These are phyloP conservation scores for Dicentrarchus labrax DNA, from an alignment of 2,113 vertebrate species.

Conservation along the genomic window DNA sequence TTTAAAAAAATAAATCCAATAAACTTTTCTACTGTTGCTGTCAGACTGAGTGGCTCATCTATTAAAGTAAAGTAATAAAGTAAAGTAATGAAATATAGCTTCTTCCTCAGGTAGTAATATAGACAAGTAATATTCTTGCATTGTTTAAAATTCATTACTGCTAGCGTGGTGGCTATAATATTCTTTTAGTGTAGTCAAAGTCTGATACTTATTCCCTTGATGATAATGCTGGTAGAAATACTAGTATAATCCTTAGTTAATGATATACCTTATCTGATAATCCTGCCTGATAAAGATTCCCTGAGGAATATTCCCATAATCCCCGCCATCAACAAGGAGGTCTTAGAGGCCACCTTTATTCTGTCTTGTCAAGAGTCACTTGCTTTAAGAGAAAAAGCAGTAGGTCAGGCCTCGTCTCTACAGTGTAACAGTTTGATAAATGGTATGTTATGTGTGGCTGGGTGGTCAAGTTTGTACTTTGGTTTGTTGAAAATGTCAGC, in stretches of 20 bases:
- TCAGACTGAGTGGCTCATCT: background rate
- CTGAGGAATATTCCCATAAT: constrained; percentile 69
- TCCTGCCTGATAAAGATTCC: constrained; percentile 75
- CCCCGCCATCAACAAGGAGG: constrained; percentile 55
- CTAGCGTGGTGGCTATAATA: background rate
- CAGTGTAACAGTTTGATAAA: constrained; percentile 21
- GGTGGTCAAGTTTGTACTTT: constrained; percentile 28
- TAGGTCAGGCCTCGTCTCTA: background rate
- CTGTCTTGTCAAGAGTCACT: constrained; percentile 44
- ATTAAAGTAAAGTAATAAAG: background rate
- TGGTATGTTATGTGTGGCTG: background rate
- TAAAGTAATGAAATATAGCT: too few species aligned
- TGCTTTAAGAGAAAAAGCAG: constrained; percentile 34
- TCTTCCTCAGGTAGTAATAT: too few species aligned
- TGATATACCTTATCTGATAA: constrained; percentile 82
- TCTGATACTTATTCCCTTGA: constrained; percentile 46
- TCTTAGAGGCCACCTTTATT: constrained; percentile 46
- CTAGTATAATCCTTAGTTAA: constrained; percentile 78
- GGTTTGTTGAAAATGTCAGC: constrained; percentile 31
- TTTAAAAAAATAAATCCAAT: background rate
- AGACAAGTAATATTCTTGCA: background rate
- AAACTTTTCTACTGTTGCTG: too few species aligned
- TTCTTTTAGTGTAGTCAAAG: constrained; percentile 1
- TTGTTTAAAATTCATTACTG: background rate
- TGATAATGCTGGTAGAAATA: constrained; percentile 46